Percentiles rank a stretch among this genome's conserved stretches.
phyloP scores from a whole-genome alignment of 2,797 vertebrate genomes.

The Artibeus jamaicensis region DNA sequence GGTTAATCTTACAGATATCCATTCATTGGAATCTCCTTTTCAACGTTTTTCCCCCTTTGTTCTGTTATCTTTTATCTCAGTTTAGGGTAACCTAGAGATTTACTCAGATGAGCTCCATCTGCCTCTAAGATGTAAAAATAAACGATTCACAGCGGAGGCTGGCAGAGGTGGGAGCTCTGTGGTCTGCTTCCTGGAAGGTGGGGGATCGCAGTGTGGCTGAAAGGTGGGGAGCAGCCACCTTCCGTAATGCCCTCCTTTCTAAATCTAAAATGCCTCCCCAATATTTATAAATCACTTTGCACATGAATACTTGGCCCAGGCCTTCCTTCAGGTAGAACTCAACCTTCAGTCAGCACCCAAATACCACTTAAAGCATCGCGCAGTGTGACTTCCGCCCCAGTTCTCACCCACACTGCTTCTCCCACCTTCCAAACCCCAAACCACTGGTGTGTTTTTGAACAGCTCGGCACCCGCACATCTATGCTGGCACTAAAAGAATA shows the following conservation, averaged over 20 bases:
- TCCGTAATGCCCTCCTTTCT: neutral
- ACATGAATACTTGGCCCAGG: neutral
- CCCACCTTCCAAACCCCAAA: neutral
- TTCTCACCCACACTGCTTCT: neutral
- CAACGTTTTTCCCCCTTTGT: neutral
- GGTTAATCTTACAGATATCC: neutral
- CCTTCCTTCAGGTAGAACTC: neutral
- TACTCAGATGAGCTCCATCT: neutral
- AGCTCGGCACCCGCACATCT: neutral
- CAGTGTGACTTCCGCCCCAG: neutral
- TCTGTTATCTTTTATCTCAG: neutral
- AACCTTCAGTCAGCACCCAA: neutral
- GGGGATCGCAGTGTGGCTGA: neutral
- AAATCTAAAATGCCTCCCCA: neutral
- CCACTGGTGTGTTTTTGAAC: neutral
- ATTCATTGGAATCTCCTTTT: neutral
- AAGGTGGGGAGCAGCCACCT: neutral
- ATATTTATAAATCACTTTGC: neutral
- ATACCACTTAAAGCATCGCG: neutral
- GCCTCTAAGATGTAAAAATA: neutral
- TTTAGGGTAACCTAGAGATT: neutral
- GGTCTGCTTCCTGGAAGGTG: neutral
- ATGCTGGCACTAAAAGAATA: neutral
- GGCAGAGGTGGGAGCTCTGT: neutral
- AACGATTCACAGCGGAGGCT: neutral